Percentiles rank a stretch among this genome's conserved stretches.
These are phyloP conservation scores for Galago senegalensis DNA, from an alignment of 2,797 vertebrate genomes.

Conservation along the genomic window DNA sequence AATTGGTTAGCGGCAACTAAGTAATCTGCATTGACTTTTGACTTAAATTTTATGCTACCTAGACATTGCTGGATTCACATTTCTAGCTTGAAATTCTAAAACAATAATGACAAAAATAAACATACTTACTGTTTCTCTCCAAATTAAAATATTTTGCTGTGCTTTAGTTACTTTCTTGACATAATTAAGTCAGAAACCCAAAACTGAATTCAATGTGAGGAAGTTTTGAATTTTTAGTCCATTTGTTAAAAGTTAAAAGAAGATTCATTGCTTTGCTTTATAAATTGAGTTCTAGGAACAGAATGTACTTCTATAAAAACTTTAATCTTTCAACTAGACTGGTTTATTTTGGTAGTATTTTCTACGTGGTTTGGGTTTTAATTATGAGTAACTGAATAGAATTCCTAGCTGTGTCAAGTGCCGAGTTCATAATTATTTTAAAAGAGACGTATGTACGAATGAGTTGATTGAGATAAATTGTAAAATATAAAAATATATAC, in stretches of 20 bases:
- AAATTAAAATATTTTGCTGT: slow-evolving; percentile 40
- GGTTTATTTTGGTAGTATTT: slow-evolving; percentile 15
- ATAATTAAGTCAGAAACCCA: not conserved
- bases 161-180: slow-evolving; percentile 17
- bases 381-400: not conserved
- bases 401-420: not conserved
- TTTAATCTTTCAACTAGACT: slow-evolving; percentile 30
- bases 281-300: slow-evolving; percentile 43
- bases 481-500: slow-evolving; percentile 11
- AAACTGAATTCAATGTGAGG: slow-evolving; percentile 30
- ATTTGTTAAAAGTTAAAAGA: slow-evolving; percentile 37
- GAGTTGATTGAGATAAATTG: slow-evolving; percentile 21
- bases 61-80: slow-evolving; percentile 49
- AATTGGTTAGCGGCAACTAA: slow-evolving; percentile 66
- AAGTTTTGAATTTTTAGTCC: not conserved
- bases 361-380: not conserved
- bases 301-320: slow-evolving; percentile 21
- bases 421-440: slow-evolving; percentile 50
- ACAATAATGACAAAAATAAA: not conserved
- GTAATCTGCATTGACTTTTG: slow-evolving; percentile 65
- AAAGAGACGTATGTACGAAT: slow-evolving; percentile 24
- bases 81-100: slow-evolving; percentile 15
- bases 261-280: not conserved
- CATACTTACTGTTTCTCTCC: slow-evolving; percentile 41
- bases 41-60: slow-evolving; percentile 17